These are phyloP conservation scores for Drosophila monieri DNA, from an alignment of 2,888 invertebrate genomes.

Conservation along the genomic window DNA sequence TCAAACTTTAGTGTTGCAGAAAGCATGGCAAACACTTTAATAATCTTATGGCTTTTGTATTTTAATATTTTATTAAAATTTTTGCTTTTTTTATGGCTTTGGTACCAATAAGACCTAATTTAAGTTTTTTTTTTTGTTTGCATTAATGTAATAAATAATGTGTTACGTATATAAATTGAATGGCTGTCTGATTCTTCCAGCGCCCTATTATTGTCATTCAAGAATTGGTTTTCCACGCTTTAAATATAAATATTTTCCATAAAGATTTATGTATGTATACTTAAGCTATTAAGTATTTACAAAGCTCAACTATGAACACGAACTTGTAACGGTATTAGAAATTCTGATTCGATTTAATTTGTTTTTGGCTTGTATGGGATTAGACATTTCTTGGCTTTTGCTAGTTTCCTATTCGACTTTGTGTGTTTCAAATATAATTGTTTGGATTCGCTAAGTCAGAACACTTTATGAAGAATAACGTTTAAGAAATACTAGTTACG, in stretches of 20 bases:
- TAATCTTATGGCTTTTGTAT: background rate
- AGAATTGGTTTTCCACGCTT: conserved; percentile 37
- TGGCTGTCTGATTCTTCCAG: conserved; percentile 26
- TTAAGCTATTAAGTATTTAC: conserved; percentile 84
- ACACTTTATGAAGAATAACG: conserved; percentile 25
- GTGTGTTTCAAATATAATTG: background rate
- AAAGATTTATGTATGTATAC: conserved; percentile 63
- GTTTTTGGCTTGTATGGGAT: conserved; percentile 12
- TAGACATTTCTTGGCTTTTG: conserved; percentile 14
- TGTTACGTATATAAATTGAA: conserved; percentile 46
- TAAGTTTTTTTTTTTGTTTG: conserved; percentile 16
- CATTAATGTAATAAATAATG: conserved; percentile 29
- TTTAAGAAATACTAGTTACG: conserved; percentile 41
- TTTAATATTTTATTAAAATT: background rate
- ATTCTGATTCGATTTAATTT: conserved; percentile 43
- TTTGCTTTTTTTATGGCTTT: conserved; percentile 3
- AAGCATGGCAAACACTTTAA: conserved; percentile 35
- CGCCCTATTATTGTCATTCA: conserved; percentile 46
- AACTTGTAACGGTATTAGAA: conserved; percentile 63
- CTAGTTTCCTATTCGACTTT: conserved; percentile 27
- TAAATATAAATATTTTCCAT: conserved; percentile 49
- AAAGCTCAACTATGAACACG: conserved; percentile 75
- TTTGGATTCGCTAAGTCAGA: conserved; percentile 24
- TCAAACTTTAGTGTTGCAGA: conserved; percentile 26
- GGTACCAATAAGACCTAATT: conserved; percentile 13